Evolutionary conservation across 2,888 invertebrate species (phyloP).

Genomic region (Dusona sp.): DNA sequence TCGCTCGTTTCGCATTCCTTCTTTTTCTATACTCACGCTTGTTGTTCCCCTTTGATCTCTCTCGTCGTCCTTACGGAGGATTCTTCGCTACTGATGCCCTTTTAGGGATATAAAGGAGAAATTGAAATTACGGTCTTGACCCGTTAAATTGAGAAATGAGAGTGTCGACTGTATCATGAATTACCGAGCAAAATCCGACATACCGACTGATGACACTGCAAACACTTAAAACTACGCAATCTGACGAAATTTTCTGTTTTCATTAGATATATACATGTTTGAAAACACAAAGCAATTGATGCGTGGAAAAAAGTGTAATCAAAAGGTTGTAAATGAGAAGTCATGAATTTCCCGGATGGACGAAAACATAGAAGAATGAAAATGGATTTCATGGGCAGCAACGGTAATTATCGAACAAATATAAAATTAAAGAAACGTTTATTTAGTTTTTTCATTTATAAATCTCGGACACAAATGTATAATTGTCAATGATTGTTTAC

Average conservation of each 20-base stretch:
- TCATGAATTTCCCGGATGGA: not conserved
- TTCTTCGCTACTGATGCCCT: too few relatives aligned
- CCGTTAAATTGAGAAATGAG: not conserved
- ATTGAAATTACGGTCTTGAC: too few relatives aligned
- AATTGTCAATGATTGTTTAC: not conserved
- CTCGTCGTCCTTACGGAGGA: too few relatives aligned
- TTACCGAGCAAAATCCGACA: not conserved
- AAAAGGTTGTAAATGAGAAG: conserved; percentile 18
- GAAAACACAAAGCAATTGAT: conserved; percentile 23
- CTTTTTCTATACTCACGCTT: too few relatives aligned
- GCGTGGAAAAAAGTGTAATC: conserved; percentile 5
- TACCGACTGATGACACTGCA: conserved; percentile 10
- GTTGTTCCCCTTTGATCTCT: too few relatives aligned
- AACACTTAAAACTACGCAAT: not conserved
- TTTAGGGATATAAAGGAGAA: too few relatives aligned
- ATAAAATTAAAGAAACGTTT: not conserved
- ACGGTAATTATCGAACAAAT: not conserved
- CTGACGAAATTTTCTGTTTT: not conserved
- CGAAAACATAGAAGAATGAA: not conserved
- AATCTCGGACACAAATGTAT: not conserved
- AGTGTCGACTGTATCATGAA: not conserved
- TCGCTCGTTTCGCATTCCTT: too few relatives aligned
- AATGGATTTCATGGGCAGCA: conserved; percentile 36
- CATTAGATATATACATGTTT: not conserved
- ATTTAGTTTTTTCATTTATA: not conserved